phyloP scores from a whole-genome alignment of 2,888 invertebrate genomes.

The Neoitamus cyanurus region DNA sequence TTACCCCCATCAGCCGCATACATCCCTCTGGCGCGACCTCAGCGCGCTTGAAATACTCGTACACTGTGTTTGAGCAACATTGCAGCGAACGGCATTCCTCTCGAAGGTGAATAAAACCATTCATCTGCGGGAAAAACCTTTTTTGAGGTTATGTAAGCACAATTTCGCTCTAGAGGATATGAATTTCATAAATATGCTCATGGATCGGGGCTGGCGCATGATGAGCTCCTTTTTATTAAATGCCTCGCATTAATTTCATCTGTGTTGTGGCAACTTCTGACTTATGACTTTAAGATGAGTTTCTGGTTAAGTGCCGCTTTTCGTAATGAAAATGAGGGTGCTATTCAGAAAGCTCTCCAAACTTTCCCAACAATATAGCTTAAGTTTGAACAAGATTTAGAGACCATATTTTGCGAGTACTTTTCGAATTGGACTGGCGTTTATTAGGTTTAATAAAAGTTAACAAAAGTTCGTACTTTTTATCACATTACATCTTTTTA shows the following conservation, averaged over 20 bases:
- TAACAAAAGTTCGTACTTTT: too few species aligned
- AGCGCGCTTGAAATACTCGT: neutral
- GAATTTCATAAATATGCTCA: constrained; percentile 29
- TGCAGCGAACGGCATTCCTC: neutral
- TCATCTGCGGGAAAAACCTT: constrained; percentile 1
- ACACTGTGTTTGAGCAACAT: neutral
- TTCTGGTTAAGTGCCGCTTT: neutral
- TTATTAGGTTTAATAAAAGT: neutral
- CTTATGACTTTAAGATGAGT: constrained; percentile 20
- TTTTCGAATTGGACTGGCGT: neutral
- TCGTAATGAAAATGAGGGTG: constrained; percentile 2
- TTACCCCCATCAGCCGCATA: neutral
- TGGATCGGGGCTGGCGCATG: neutral
- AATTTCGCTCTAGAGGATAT: constrained; percentile 17
- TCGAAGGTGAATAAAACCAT: constrained; percentile 21
- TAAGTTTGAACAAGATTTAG: neutral
- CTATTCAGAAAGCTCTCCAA: neutral
- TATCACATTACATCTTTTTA: too few species aligned
- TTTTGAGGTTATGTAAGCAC: constrained; percentile 31
- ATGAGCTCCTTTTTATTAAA: constrained; percentile 18
- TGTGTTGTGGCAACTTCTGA: constrained; percentile 12
- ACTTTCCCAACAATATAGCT: neutral
- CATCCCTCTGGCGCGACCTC: neutral
- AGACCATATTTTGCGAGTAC: neutral
- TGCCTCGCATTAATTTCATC: constrained; percentile 3